phyloP scores from a whole-genome alignment of 2,888 invertebrate species.

The Beris chalybata region DNA sequence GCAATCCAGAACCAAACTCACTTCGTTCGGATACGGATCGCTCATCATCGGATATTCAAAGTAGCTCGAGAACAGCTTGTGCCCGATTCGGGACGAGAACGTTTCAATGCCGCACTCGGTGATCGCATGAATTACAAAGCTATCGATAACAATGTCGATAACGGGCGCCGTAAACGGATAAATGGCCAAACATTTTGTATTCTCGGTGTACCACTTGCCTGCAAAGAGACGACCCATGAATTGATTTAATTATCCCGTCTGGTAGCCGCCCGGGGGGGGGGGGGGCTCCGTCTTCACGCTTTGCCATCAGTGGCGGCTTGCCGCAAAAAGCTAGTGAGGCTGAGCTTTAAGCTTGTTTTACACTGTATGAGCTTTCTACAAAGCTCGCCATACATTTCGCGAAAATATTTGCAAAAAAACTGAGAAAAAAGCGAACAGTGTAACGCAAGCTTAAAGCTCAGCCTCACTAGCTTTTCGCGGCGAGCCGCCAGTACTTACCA shows the following conservation, averaged over 20 bases:
- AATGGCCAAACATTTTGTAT: slow-evolving; percentile 62
- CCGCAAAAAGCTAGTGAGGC: neutral
- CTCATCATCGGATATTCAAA: slow-evolving; percentile 54
- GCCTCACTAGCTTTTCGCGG: slow-evolving; percentile 4
- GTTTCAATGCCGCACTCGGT: slow-evolving; percentile 77
- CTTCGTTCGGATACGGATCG: slow-evolving; percentile 50
- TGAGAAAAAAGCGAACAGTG: no score
- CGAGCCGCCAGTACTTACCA: slow-evolving; percentile 43
- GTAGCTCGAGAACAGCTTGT: slow-evolving; percentile 60
- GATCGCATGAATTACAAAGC: slow-evolving; percentile 70
- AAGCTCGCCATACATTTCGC: no score
- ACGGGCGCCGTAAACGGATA: slow-evolving; percentile 76
- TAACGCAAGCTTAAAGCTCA: no score
- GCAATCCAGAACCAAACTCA: neutral
- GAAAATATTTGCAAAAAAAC: no score
- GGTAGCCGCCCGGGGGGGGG: no score
- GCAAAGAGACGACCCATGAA: neutral
- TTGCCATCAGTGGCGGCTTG: no score
- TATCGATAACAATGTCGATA: slow-evolving; percentile 66
- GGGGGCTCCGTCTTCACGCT: neutral
- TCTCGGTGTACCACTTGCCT: slow-evolving; percentile 56
- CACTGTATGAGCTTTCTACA: no score
- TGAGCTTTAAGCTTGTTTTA: no score
- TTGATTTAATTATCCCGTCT: neutral
- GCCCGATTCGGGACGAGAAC: slow-evolving; percentile 69